Evolutionary conservation across 2,113 vertebrate species (phyloP).

Genomic region (Lepus europaeus): DNA sequence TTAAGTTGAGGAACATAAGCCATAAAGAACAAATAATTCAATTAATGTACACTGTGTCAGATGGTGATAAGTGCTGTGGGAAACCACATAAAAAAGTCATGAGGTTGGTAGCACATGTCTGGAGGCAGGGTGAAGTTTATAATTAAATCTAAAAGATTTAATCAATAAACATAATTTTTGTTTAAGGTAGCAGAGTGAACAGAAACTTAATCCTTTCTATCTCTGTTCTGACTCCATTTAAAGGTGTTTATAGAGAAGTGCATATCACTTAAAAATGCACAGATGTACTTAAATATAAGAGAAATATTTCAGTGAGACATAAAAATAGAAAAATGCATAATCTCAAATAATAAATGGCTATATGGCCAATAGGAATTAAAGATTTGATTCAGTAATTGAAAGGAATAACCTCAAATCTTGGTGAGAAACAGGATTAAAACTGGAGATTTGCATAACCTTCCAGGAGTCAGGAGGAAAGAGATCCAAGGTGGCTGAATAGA

Average conservation of each 20-base stretch:
- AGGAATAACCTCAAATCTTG: not conserved
- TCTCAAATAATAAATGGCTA: not conserved
- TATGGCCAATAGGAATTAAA: not conserved
- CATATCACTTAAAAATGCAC: not conserved
- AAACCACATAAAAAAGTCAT: not conserved
- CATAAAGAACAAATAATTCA: not conserved
- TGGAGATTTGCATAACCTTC: not conserved
- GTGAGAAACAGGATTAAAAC: not conserved
- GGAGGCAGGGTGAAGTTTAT: not conserved
- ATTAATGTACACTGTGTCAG: not conserved
- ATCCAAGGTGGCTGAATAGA: too few species aligned
- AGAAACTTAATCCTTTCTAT: not conserved
- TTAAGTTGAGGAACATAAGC: not conserved
- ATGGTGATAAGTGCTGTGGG: not conserved
- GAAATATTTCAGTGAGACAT: not conserved
- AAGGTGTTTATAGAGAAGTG: not conserved
- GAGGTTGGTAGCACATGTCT: not conserved
- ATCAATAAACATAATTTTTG: not conserved
- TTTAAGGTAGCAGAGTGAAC: not conserved
- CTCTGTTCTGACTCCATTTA: not conserved
- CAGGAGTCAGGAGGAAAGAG: not conserved
- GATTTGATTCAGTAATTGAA: not conserved
- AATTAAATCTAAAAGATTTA: slow-evolving; percentile 26
- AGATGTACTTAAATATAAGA: not conserved
- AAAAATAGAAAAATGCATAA: not conserved